Conservation (phyloP, 2,113 vertebrate genomes). For the Phocoena sinus region DNA sequence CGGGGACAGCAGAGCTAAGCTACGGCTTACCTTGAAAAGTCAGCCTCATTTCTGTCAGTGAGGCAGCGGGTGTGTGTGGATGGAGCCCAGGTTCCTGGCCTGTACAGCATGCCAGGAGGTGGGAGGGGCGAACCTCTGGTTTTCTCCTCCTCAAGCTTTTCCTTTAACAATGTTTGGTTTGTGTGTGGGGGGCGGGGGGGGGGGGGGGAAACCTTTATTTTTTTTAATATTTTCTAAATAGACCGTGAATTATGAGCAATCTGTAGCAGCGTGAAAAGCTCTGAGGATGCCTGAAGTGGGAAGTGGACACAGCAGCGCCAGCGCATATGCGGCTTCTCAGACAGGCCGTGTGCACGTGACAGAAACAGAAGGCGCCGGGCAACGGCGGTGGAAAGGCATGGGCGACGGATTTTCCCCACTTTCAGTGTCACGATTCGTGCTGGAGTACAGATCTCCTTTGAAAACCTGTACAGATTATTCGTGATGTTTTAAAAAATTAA, state of each 20-base stretch:
- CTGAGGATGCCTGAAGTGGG: accelerated
- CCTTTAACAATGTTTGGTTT: neutral
- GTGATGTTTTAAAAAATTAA: neutral
- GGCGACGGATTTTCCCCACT: accelerated
- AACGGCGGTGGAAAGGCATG: accelerated
- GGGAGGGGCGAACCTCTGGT: neutral
- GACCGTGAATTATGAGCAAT: neutral
- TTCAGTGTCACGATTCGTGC: neutral
- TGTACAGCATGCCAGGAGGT: accelerated
- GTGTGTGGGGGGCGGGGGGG: no score
- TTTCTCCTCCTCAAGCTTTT: neutral
- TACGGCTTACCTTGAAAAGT: neutral
- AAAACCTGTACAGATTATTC: neutral
- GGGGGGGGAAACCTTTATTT: neutral
- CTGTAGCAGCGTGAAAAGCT: accelerated
- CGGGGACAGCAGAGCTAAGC: neutral
- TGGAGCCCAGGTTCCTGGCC: neutral
- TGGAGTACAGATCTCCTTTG: neutral
- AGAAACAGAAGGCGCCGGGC: accelerated
- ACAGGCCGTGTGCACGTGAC: accelerated
- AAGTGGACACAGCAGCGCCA: accelerated
- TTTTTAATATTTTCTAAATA: neutral
- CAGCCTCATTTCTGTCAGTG: neutral
- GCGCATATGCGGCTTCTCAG: accelerated
- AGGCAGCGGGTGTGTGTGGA: accelerated